Base-by-base conservation (phyloP, 2,888 invertebrate genomes). In the Urechis unicinctus region DNA sequence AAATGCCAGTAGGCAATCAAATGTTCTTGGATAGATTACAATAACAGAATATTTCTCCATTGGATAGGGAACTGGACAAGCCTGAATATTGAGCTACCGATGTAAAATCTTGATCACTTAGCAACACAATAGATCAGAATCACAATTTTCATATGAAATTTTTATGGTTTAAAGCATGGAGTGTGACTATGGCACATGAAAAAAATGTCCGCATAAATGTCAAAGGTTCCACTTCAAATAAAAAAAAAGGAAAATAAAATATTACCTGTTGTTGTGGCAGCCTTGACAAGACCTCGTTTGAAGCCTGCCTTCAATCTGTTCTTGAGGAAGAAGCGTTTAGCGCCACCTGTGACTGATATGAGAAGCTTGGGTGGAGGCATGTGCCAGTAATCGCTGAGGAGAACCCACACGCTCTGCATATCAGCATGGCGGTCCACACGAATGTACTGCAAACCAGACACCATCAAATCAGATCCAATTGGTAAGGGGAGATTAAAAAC, bases 281-380 rank as follows among this genome's bases (percentile, higher is more conserved):
- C 76, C 56, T 73, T 71, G 29, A 77, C 69, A 17, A 78, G 68
- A 21, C 77, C 78, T 49, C 68, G 64, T 53, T 65, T 64, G 54
- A 67, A 64, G 54, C 55, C 55, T 4, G 54, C 50, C 31, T 59
- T 57, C 29, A 74, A 66, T 50, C 70, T 58, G 3, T 65, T 65
- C 54, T 71, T 74, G 57, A 77, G 60, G 36, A 68, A 68, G 65
- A 78, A 77, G 24, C 68, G 63, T 58, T 75, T 74, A 13, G 78
- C 78, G 1, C 78, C 78, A 17, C 78, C 78, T 17, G 76, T 78
- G 29, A 78, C 75, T 5, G 78, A 78, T 42, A 78, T 72, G 30
- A 78, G 64, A 5, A 78, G 64, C 52, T 73, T 72, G 0, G 78
- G 78, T 4, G 65, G 58, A 0, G 68, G 67, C 44, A 78, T 58